Evolutionary conservation across 2,113 vertebrate genomes (phyloP).

Genomic region (Notechis scutatus): DNA sequence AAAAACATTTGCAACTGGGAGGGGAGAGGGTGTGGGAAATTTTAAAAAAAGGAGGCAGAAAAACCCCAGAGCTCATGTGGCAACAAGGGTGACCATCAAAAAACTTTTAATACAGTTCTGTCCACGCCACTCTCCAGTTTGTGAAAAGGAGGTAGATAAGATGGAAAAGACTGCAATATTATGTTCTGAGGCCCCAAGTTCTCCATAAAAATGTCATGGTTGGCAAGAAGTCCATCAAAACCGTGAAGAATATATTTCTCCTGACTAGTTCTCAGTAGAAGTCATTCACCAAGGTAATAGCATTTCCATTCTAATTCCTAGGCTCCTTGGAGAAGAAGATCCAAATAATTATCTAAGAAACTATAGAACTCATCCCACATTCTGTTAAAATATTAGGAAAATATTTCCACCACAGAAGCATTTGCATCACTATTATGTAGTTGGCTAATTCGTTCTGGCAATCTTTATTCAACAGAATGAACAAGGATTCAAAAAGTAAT

Average conservation of each 20-base stretch:
- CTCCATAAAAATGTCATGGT: background rate
- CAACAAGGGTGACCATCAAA: constrained; percentile 35
- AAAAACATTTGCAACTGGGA: constrained; percentile 58
- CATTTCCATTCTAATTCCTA: background rate
- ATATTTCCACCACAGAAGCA: background rate
- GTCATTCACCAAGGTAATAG: background rate
- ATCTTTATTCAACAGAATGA: background rate
- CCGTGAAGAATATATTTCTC: background rate
- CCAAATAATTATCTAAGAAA: background rate
- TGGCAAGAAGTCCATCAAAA: background rate
- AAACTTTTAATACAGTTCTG: background rate
- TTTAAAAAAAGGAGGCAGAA: constrained; percentile 8
- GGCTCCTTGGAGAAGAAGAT: background rate
- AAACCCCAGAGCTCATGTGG: constrained; percentile 44
- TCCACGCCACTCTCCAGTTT: background rate
- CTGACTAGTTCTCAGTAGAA: background rate
- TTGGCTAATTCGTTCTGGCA: background rate
- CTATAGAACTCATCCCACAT: background rate
- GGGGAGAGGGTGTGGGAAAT: constrained; percentile 30
- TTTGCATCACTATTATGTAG: background rate
- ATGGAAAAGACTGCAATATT: background rate
- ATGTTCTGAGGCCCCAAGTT: background rate
- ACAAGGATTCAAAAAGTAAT: background rate
- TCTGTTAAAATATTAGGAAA: background rate
- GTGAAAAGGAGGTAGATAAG: constrained; percentile 3